Conservation (phyloP, 2,113 vertebrate genomes). For the Oophaga pumilio region DNA sequence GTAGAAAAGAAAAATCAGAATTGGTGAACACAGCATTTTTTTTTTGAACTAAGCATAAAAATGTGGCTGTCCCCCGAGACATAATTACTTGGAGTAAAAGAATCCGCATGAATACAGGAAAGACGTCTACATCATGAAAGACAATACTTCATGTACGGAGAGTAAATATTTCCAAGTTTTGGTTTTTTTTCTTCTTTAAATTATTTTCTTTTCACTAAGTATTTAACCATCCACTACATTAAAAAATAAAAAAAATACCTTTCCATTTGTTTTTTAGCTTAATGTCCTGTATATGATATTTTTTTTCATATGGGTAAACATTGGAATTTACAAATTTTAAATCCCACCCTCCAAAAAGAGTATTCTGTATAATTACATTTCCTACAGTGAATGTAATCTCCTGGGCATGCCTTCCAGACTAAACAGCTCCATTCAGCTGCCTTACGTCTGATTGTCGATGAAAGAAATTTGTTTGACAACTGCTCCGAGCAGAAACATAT, state of each 20-base stretch:
- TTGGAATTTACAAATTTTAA: conserved; percentile 66
- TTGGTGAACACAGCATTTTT: conserved; percentile 4
- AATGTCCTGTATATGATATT: conserved; percentile 53
- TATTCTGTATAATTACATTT: conserved; percentile 81
- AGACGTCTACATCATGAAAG: background rate
- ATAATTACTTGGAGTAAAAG: conserved; percentile 32
- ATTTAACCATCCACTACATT: background rate
- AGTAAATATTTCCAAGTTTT: conserved; percentile 14
- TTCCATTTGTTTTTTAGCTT: conserved; percentile 49
- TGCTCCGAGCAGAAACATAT: conserved; percentile 82
- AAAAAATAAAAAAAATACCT: background rate
- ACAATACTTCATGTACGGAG: conserved; percentile 2
- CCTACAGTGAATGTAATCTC: conserved; percentile 83
- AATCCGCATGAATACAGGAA: conserved; percentile 3
- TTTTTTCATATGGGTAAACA: conserved; percentile 65
- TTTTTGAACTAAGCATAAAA: conserved; percentile 9
- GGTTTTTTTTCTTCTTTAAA: background rate
- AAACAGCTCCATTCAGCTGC: conserved; percentile 91
- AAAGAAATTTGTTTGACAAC: conserved; percentile 88
- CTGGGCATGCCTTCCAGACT: conserved; percentile 87
- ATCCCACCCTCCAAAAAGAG: conserved; percentile 67
- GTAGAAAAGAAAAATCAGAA: background rate
- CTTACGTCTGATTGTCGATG: conserved; percentile 83
- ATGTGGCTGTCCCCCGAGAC: conserved; percentile 17
- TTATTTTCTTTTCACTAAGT: background rate